These are phyloP conservation scores for Hypothenemus hampei DNA, from an alignment of 1,140 invertebrate genomes.

Conservation along the genomic window DNA sequence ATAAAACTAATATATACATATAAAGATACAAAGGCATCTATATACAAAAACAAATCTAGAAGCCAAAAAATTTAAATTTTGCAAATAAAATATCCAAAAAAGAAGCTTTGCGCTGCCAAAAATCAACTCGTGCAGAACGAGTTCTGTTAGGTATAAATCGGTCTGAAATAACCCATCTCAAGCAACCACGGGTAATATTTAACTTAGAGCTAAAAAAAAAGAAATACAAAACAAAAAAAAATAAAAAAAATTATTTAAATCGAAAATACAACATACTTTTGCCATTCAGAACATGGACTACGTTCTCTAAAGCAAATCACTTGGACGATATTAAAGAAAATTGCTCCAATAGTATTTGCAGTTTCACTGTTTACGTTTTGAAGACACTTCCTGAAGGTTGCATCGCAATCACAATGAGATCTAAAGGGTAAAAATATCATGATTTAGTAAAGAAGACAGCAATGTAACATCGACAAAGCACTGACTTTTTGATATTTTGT, in stretches of 20 bases:
- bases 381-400: slow-evolving; percentile 60
- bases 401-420: slow-evolving; percentile 69
- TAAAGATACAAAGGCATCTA: slow-evolving; percentile 1
- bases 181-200: too few relatives aligned
- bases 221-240: slow-evolving; percentile 16
- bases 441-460: not conserved
- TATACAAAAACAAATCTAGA: slow-evolving; percentile 24
- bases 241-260: slow-evolving; percentile 8
- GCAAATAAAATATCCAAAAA: slow-evolving; percentile 1
- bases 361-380: slow-evolving; percentile 62
- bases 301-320: slow-evolving; percentile 63
- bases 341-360: slow-evolving; percentile 61
- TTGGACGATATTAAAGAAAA: slow-evolving; percentile 67
- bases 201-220: slow-evolving; percentile 3
- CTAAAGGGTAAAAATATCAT: slow-evolving; percentile 38
- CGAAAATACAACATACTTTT: slow-evolving; percentile 48
- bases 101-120: slow-evolving; percentile 15
- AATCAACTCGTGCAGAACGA: too few relatives aligned
- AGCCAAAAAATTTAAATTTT: not conserved
- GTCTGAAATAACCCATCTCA: slow-evolving; percentile 21
- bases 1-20: not conserved
- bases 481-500: too few relatives aligned
- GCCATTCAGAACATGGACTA: slow-evolving; percentile 58
- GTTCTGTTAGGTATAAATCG: too few relatives aligned
- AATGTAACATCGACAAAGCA: not conserved